phyloP scores from a whole-genome alignment of 1,140 invertebrate species.

The Panagrolaimus sp. region DNA sequence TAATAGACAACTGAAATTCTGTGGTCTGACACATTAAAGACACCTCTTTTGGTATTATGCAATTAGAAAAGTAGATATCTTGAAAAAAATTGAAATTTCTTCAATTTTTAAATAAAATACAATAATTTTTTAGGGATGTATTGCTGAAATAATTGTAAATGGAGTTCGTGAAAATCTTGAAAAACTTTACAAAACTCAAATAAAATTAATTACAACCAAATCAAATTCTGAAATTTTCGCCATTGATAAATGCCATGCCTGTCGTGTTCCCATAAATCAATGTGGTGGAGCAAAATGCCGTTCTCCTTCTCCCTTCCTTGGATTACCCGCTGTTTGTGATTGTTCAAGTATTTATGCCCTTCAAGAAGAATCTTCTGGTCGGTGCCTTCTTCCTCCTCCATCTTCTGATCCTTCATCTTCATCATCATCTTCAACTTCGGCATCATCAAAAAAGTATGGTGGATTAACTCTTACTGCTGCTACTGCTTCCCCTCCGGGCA shows the following conservation, averaged over 20 bases:
- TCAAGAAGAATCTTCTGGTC: not conserved
- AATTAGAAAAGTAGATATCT: too few species aligned
- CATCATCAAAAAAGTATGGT: too few species aligned
- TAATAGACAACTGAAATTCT: too few species aligned
- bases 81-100: too few species aligned
- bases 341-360: conserved; percentile 14
- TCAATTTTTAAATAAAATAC: too few species aligned
- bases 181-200: conserved; percentile 2
- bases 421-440: too few species aligned
- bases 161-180: conserved; percentile 3
- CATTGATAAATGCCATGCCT: conserved; percentile 14
- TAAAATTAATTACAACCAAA: not conserved
- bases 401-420: too few species aligned
- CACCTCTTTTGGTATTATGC: too few species aligned
- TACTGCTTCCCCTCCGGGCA: too few species aligned
- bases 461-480: too few species aligned
- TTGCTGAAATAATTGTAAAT: conserved; percentile 10
- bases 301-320: not conserved
- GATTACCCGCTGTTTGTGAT: conserved; percentile 9
- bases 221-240: not conserved
- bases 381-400: not conserved
- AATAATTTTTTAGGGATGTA: conserved; percentile 6
- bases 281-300: conserved; percentile 11
- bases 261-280: not conserved
- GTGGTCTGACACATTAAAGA: too few species aligned